Conservation (phyloP, 2,888 invertebrate genomes). For the Nymphalis c-album region DNA sequence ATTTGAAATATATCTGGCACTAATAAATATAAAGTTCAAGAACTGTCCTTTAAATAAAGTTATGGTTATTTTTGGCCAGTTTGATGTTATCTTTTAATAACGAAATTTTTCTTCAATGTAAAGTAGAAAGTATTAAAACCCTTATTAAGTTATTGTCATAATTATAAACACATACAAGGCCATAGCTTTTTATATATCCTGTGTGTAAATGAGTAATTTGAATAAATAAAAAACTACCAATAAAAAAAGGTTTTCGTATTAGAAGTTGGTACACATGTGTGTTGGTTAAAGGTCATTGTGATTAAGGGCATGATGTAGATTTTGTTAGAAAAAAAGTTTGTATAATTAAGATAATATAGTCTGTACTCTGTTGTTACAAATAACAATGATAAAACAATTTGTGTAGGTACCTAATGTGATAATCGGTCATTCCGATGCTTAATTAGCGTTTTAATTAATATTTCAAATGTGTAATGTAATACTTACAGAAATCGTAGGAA, state of each 20-base stretch:
- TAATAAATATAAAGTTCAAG: neutral
- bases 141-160: conserved; percentile 7
- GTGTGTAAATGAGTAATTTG: neutral
- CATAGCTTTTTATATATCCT: conserved; percentile 6
- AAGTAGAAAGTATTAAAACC: conserved; percentile 8
- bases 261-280: conserved; percentile 11
- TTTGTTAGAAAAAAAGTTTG: conserved; percentile 11
- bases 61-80: neutral
- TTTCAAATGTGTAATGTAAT: conserved; percentile 16
- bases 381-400: neutral
- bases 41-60: conserved; percentile 2
- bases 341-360: conserved; percentile 6
- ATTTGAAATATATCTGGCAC: conserved; percentile 2
- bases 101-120: conserved; percentile 7
- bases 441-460: conserved; percentile 1
- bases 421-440: conserved; percentile 4
- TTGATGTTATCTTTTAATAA: conserved; percentile 13
- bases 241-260: conserved; percentile 2
- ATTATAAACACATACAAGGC: conserved; percentile 8
- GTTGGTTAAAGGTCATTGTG: conserved; percentile 18
- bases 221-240: neutral
- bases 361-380: neutral
- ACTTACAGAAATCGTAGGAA: conserved; percentile 39
- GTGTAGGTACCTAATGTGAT: neutral
- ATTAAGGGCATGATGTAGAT: conserved; percentile 13